Evolutionary conservation across 2,888 invertebrate genomes (phyloP).

Genomic region (Mactromeris polynyma): DNA sequence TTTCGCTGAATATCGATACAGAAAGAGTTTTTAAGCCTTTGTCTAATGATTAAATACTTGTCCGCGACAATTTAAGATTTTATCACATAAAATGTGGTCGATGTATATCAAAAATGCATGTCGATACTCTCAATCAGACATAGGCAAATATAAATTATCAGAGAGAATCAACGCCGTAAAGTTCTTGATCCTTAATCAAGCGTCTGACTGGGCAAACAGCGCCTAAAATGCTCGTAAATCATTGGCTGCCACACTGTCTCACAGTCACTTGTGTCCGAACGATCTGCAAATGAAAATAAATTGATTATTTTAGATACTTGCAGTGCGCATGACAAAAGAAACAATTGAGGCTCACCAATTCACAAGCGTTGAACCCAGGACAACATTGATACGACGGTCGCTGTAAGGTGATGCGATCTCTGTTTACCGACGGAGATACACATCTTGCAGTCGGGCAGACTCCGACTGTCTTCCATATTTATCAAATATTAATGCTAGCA

Average conservation of each 20-base stretch:
- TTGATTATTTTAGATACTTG: constrained; percentile 65
- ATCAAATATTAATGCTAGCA: background rate
- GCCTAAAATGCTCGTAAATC: constrained; percentile 54
- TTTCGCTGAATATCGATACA: background rate
- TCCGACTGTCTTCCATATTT: background rate
- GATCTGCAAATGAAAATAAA: constrained; percentile 72
- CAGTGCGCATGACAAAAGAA: constrained; percentile 62
- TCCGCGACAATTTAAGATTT: background rate
- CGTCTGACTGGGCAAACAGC: constrained; percentile 32
- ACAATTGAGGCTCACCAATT: constrained; percentile 46
- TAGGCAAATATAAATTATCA: constrained; percentile 36
- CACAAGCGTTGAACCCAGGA: background rate
- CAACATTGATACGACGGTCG: background rate
- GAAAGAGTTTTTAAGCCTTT: background rate
- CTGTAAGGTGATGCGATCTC: background rate
- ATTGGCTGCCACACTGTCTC: constrained; percentile 64
- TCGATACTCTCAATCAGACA: constrained; percentile 24
- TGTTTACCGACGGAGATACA: background rate
- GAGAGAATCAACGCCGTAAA: constrained; percentile 30
- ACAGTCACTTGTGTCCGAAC: constrained; percentile 57
- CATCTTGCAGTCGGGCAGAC: background rate
- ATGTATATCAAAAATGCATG: constrained; percentile 9
- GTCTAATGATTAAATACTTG: background rate
- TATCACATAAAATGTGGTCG: background rate
- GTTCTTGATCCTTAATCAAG: constrained; percentile 38